Base-by-base conservation (phyloP, 2,888 invertebrate species). In the Drosophila mulleri region DNA sequence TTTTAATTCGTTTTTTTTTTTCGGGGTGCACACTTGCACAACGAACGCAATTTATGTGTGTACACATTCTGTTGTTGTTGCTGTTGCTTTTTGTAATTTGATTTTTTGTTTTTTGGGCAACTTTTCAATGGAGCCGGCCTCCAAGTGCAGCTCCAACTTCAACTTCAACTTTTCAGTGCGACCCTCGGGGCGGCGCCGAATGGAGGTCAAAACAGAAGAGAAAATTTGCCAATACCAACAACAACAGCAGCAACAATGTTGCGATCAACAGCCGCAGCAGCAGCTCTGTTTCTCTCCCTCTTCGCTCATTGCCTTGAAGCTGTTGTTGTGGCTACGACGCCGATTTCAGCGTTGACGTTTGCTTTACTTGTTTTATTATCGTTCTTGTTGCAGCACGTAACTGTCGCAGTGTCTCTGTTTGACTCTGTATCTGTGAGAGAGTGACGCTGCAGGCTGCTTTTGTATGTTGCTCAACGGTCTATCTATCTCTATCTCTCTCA, bases 361-460 rank as follows among this genome's bases (percentile, higher is more conserved):
- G 88, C 80, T 73, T 88, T 79, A 79, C 71, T 85, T 82, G 69
- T 69, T 82, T 76, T 68, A 67, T 82, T 69, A 65, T 67, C 63
- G 77, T 72, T 71, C 69, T 78, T 73, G 72, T 60, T 60, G 58
- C 57, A 62, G 66, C 78, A 77, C 73, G 73, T 79, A 82, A 48
- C 63, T 78, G 61, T 67, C 41, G 62, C 52, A 78, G 26, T 52
- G 14, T 58, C 39, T 72, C 52, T 58, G 42, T 68, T 20, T 59
- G 54, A 42, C 42, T 67, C 20, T 52, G 37, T 48, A n/a, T 26
- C 26, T 26, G 26, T 26, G 26, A 59, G 67, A 70, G 87, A 78
- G 82, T 87, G 80, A 88, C 83, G 82, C 70, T 85, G 87, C 86
- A 83, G 86, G 76, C 65, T 73, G 56, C 60, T 77, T 80, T 86